These are phyloP conservation scores for Phaonia tiefii DNA, from an alignment of 2,888 invertebrate species.

Conservation along the genomic window DNA sequence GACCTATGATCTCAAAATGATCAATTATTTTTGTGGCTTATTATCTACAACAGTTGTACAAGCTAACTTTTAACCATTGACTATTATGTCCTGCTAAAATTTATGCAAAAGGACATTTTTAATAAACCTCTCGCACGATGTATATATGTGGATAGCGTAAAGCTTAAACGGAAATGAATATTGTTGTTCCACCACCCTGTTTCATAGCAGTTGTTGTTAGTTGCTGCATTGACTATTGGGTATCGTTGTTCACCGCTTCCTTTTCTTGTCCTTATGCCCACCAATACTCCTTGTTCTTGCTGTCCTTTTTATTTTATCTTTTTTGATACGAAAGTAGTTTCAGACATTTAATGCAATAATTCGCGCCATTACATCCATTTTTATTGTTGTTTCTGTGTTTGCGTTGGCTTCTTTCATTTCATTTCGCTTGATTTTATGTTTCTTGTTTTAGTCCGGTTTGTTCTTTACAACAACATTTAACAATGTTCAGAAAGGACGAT, in stretches of 20 bases:
- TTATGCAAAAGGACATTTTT: neutral
- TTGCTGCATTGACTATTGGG: too few species aligned
- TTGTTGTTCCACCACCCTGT: slow-evolving; percentile 17
- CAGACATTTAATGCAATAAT: slow-evolving; percentile 67
- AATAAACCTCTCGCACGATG: neutral
- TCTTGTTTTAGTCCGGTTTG: slow-evolving; percentile 14
- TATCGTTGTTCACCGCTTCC: slow-evolving; percentile 20
- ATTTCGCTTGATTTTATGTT: slow-evolving; percentile 37
- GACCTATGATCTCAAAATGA: too few species aligned
- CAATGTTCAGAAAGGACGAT: neutral
- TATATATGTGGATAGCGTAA: neutral
- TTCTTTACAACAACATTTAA: neutral
- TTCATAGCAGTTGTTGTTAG: slow-evolving; percentile 30
- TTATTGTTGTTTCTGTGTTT: slow-evolving; percentile 48
- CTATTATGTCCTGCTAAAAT: too few species aligned
- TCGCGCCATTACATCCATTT: slow-evolving; percentile 63
- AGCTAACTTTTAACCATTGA: too few species aligned
- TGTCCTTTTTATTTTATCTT: too few species aligned
- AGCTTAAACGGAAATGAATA: slow-evolving; percentile 40
- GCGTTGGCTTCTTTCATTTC: neutral
- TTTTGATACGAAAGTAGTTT: slow-evolving; percentile 37
- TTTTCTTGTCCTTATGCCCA: slow-evolving; percentile 32
- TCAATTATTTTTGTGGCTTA: too few species aligned
- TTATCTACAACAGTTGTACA: too few species aligned
- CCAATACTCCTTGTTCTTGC: slow-evolving; percentile 29